Percentiles rank a stretch among this genome's conserved stretches.
These are phyloP conservation scores for Cathartes aura DNA, from an alignment of 2,113 vertebrate genomes.

Conservation along the genomic window DNA sequence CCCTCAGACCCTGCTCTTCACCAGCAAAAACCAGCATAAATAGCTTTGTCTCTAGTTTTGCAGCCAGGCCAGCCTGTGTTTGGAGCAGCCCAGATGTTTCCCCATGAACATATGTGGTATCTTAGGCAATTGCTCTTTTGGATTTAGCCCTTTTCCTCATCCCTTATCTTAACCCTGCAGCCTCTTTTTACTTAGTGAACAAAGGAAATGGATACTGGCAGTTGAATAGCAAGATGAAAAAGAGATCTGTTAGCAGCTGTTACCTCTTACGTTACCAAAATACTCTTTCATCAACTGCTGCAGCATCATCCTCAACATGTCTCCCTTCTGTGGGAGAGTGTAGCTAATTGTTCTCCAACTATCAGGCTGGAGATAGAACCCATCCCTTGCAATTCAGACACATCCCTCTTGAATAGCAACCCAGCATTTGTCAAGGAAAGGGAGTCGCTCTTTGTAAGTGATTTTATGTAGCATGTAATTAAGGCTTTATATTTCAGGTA, in stretches of 20 bases:
- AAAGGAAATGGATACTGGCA: conserved; percentile 1
- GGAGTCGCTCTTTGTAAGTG: not conserved
- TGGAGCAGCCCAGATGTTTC: not conserved
- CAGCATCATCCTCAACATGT: not conserved
- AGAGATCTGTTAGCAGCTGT: not conserved
- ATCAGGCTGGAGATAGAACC: not conserved
- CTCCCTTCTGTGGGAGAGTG: not conserved
- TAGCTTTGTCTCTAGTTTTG: not conserved
- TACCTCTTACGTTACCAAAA: not conserved
- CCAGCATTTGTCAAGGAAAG: not conserved
- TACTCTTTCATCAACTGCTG: not conserved
- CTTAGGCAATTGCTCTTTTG: not conserved
- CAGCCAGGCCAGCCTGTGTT: not conserved
- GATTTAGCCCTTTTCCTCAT: not conserved
- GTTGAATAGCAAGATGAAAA: not conserved
- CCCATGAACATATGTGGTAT: not conserved
- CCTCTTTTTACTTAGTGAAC: not conserved
- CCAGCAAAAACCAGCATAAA: not conserved
- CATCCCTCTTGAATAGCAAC: not conserved
- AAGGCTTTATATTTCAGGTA: not conserved
- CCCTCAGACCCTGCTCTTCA: not conserved
- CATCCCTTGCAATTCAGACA: not conserved
- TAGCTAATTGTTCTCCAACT: not conserved
- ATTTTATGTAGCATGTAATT: not conserved
- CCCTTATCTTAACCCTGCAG: not conserved